Evolutionary conservation across 2,113 vertebrate genomes (phyloP).

Genomic region (Pluvianellus socialis): DNA sequence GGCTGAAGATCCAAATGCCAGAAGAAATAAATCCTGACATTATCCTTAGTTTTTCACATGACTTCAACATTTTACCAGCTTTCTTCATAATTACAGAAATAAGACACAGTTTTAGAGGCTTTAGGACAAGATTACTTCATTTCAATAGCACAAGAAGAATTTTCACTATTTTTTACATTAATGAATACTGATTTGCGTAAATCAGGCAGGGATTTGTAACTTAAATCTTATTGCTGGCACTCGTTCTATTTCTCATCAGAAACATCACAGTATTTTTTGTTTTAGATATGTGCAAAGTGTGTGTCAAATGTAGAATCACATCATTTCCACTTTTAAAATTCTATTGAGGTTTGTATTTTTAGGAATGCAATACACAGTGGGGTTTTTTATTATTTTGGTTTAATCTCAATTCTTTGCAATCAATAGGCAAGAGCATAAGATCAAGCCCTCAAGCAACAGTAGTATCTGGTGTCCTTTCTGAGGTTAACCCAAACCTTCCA

Average conservation of each 20-base stretch:
- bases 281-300: neutral
- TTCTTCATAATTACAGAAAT: neutral
- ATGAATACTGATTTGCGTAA: neutral
- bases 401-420: neutral
- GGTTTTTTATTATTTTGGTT: neutral
- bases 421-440: accelerated
- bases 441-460: neutral
- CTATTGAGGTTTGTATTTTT: neutral
- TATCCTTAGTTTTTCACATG: neutral
- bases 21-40: neutral
- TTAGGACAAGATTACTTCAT: neutral
- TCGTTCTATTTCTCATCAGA: neutral
- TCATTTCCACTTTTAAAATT: neutral
- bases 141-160: neutral
- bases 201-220: neutral
- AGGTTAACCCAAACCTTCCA: neutral
- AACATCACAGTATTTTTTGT: neutral
- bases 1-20: neutral
- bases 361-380: neutral
- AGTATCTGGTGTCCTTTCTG: neutral
- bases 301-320: neutral
- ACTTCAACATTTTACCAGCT: neutral
- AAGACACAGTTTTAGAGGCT: neutral
- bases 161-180: neutral
- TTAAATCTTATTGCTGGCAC: neutral